Conservation (phyloP, 2,888 invertebrate species). For the Pasiphila rectangulata region DNA sequence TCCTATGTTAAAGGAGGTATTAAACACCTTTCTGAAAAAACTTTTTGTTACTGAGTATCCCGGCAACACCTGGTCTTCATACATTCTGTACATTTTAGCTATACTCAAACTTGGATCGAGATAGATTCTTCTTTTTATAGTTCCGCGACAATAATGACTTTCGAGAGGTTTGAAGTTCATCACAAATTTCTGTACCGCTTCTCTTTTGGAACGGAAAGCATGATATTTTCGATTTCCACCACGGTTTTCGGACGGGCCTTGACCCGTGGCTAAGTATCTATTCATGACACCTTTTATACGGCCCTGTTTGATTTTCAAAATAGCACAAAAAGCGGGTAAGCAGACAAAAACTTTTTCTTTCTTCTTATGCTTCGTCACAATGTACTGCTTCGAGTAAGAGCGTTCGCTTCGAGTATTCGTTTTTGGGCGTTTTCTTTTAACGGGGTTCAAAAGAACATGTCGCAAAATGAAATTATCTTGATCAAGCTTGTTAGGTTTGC, state of each 20-base stretch:
- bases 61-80: too few species aligned
- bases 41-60: too few species aligned
- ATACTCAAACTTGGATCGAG: background rate
- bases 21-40: too few species aligned
- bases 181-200: too few species aligned
- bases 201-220: too few species aligned
- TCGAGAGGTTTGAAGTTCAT: too few species aligned
- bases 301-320: too few species aligned
- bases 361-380: background rate
- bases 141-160: background rate
- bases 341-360: background rate
- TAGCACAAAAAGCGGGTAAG: background rate
- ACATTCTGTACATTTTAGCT: background rate
- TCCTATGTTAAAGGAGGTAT: too few species aligned
- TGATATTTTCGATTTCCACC: too few species aligned
- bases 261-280: too few species aligned
- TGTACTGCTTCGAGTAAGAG: background rate
- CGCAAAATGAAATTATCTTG: constrained; percentile 14
- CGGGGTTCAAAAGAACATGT: constrained; percentile 10
- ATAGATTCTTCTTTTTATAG: background rate
- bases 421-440: constrained; percentile 16
- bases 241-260: too few species aligned
- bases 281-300: too few species aligned
- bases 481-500: constrained; percentile 10
- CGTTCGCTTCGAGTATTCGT: constrained; percentile 5